Conservation (phyloP, 23 tunicate species). For the Styela plicata region DNA sequence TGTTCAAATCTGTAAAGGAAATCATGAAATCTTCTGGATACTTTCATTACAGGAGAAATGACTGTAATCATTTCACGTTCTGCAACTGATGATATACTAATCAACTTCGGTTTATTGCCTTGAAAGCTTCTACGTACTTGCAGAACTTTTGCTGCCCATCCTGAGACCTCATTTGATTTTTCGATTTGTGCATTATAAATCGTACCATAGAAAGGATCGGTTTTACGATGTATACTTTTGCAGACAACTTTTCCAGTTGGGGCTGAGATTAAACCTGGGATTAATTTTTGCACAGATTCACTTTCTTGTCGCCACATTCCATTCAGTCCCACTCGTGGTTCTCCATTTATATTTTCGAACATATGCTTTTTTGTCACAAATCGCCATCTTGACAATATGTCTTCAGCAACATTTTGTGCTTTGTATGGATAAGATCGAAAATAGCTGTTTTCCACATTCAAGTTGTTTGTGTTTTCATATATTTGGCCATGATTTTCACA, state of each 20-base stretch:
- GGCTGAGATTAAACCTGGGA: background rate
- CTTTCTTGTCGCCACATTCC: constrained; percentile 17
- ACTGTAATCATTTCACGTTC: background rate
- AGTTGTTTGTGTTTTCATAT: background rate
- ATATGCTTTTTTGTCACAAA: constrained; percentile 44
- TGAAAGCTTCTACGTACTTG: background rate
- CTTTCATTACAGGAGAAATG: background rate
- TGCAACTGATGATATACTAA: background rate
- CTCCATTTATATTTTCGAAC: constrained; percentile 77
- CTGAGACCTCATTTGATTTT: background rate
- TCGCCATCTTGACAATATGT: constrained; percentile 52
- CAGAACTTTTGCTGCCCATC: background rate
- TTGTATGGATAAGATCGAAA: constrained; percentile 52
- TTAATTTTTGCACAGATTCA: background rate
- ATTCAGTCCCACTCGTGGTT: constrained; percentile 47
- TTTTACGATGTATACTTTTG: background rate
- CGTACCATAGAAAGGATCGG: constrained; percentile 4
- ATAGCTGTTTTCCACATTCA: constrained; percentile 18
- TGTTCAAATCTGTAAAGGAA: constrained; percentile 1
- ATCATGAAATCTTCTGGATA: background rate
- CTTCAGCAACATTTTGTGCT: constrained; percentile 37
- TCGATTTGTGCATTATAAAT: background rate
- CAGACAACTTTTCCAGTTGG: background rate
- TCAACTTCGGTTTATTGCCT: constrained; percentile 1
- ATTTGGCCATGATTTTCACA: background rate